Evolutionary conservation across 92 coral and sea anemone genomes (phyloP).

Genomic region (Bergia sp.): DNA sequence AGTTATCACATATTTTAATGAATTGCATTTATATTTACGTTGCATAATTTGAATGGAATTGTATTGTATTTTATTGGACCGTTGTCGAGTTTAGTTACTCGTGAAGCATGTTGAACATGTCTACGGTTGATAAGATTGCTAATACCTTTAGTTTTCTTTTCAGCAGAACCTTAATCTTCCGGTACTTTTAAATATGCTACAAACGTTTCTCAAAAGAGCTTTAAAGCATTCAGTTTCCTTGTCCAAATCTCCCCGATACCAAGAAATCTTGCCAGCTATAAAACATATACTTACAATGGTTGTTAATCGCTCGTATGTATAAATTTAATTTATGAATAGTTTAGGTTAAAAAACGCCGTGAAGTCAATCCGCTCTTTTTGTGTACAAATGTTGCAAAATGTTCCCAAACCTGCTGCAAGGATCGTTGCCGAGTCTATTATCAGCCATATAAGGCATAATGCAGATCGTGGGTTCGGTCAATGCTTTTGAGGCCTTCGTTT

Average conservation of each 20-base stretch:
- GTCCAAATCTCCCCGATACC: not conserved
- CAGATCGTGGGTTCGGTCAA: no score
- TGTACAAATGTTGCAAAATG: not conserved
- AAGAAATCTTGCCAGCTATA: not conserved
- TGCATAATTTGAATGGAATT: no score
- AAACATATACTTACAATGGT: not conserved
- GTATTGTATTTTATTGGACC: no score
- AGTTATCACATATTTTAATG: no score
- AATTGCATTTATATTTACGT: no score
- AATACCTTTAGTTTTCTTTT: no score
- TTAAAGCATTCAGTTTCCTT: not conserved
- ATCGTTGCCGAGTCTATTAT: no score
- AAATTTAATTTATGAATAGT: not conserved
- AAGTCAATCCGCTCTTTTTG: not conserved
- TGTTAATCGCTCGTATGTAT: no score
- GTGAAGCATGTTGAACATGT: not conserved
- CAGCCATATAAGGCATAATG: no score
- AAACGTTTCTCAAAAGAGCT: not conserved
- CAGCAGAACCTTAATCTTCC: not conserved
- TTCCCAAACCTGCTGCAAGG: not conserved
- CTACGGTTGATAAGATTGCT: no score
- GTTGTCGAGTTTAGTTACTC: no score
- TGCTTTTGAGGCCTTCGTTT: no score
- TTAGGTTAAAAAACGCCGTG: not conserved
- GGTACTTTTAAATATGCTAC: not conserved